Conservation (phyloP, 2,113 vertebrate species). For the Eudorcas thomsonii region DNA sequence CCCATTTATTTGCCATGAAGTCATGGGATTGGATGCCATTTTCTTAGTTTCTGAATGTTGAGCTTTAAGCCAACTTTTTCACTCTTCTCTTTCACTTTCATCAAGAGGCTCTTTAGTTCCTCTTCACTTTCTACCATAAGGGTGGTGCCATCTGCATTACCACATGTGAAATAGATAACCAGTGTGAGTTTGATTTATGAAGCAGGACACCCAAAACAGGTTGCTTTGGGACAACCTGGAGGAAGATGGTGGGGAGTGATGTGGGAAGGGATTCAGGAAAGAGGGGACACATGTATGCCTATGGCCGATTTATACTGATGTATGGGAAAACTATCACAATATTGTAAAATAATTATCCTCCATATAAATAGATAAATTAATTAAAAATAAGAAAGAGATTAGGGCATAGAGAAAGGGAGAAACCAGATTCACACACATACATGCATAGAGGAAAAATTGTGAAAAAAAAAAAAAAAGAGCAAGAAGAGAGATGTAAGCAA, state of each 20-base stretch:
- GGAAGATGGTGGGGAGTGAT: neutral
- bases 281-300: neutral
- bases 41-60: too few species aligned
- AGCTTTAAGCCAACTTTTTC: too few species aligned
- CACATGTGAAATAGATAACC: too few species aligned
- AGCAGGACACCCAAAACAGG: neutral
- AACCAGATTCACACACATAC: neutral
- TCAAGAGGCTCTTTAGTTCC: too few species aligned
- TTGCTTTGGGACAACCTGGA: neutral
- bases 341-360: neutral
- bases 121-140: too few species aligned
- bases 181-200: too few species aligned
- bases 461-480: neutral
- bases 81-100: too few species aligned
- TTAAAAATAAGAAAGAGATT: neutral
- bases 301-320: neutral
- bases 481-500: neutral
- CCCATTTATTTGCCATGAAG: too few species aligned
- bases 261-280: neutral
- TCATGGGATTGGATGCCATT: too few species aligned
- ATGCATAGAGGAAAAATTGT: neutral
- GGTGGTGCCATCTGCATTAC: too few species aligned
- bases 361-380: neutral
- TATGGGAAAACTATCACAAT: neutral
- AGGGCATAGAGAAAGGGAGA: neutral